Base-by-base conservation (phyloP, 2,888 invertebrate species). In the Lepidochitona cinerea region DNA sequence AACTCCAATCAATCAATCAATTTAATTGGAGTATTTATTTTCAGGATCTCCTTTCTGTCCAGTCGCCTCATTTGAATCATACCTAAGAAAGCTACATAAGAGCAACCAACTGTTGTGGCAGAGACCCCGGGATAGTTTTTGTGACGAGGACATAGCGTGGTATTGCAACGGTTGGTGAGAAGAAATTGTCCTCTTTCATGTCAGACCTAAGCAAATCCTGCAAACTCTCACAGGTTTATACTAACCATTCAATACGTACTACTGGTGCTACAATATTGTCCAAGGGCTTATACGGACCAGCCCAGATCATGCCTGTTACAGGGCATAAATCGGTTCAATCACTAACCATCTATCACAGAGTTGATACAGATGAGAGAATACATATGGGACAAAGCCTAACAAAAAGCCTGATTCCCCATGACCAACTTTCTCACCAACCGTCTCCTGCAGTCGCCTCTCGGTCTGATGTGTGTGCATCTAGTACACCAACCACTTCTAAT, bases 301-400 rank as follows among this genome's bases (percentile, higher is more conserved):
- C 74, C 3, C 77, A 76, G 54, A 77, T 76, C 2, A 79, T 77
- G 77, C 53, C 76, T 26, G 75, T 76, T 4, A 79, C 76, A 18
- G 77, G 76, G 12, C 79, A 77, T 54, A 79, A 73, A 37, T 71
- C 71, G 23, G 77, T 73, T 0, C 71, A 65, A 26, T 74, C 74
- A 6, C 68, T 79, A 2, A 66, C 74, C 26, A 71, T 73, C 4
- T 79, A 79, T 68, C 77, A 75, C 49, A 59, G 73, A 32, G 70
- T 73, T 37, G 74, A 64, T 70, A 70, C 66, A 7, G 72, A 71
- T 35, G 74, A 79, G 66, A 79, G 75, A 26, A 66, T 77, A n/a
- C 33, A 29, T 35, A 77, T 75, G 75, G 77, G 73, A 14, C 26
- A 64, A 18, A 29, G 37, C 35, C 41, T 41, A 9, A 41, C 41